Evolutionary conservation across 1,140 invertebrate species (phyloP).

Genomic region (Drosophila orosa): DNA sequence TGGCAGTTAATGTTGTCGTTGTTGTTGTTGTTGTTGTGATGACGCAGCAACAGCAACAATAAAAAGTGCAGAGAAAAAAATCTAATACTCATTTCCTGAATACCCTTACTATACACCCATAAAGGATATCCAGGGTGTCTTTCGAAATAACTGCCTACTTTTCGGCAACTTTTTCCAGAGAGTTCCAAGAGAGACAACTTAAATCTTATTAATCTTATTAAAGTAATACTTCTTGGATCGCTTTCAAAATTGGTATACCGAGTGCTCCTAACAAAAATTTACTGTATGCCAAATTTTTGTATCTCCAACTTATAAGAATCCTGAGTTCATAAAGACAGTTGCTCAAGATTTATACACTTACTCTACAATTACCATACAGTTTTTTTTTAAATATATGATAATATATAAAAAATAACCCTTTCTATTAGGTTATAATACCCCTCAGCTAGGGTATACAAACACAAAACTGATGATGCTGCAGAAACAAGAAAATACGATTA

Average conservation of each 20-base stretch:
- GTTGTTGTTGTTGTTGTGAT: constrained; percentile 42
- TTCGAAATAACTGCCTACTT: constrained; percentile 2
- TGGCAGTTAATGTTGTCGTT: constrained; percentile 10
- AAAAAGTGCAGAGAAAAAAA: constrained; percentile 16
- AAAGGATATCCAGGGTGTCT: background rate
- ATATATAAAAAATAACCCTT: too few relatives aligned
- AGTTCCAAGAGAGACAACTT: too few relatives aligned
- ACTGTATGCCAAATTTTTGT: background rate
- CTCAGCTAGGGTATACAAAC: constrained; percentile 36
- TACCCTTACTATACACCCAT: background rate
- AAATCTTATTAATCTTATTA: too few relatives aligned
- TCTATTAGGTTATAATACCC: constrained; percentile 3
- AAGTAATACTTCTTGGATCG: too few relatives aligned
- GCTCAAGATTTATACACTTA: background rate
- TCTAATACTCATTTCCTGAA: background rate
- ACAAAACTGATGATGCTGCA: constrained; percentile 70
- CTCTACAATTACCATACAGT: too few relatives aligned
- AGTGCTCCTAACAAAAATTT: too few relatives aligned
- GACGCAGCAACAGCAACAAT: constrained; percentile 70
- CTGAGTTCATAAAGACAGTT: background rate
- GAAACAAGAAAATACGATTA: constrained; percentile 73
- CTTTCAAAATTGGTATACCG: background rate
- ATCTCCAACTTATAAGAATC: too few relatives aligned
- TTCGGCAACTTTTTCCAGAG: too few relatives aligned
- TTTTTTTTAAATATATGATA: too few relatives aligned